Base-by-base conservation (phyloP, 2,113 vertebrate species). In the Cyanoliseus patagonus region DNA sequence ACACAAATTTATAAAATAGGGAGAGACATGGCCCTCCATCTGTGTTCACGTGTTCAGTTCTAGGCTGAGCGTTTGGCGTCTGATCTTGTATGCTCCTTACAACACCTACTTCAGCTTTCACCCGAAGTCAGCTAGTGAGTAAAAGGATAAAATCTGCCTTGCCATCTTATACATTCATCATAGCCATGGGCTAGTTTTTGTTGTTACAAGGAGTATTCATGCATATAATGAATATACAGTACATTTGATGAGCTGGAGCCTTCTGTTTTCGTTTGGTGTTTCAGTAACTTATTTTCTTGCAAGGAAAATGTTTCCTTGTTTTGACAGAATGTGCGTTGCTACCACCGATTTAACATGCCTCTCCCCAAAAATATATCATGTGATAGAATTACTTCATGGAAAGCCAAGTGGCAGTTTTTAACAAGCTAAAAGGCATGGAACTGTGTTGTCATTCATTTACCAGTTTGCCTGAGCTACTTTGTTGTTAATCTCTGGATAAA, bases 161-260 rank as follows among this genome's bases (percentile, higher is more conserved):
- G 49, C 78, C 19, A 11, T 87, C 87, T 94, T 90, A 41, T 39
- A 31, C 37, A 90, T 91, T 51, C 81, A 66, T 77, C 53, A 57
- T 49, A 91, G 86, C 92, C 83, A 88, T 27, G 6, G 72, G 90
- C 80, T 95, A 81, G 91, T 79, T 92, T 77, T 89, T 95, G 83
- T 93, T 97, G 75, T 95, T 96, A 62, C 1, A 4, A 46, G 42
- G 31, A 67, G 68, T 35, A 73, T 72, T 82, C 85, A 39, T 75
- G 82, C 69, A n/a, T 68, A 47, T 74, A 81, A 86, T 80, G 62
- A 80, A 47, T 31, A 55, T 62, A 64, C 51, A 44, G 46, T 51
- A 66, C 42, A 59, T 83, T 18, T 25, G 46, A 59, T 63, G 80
- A 94, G 77, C 92, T 42, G 44, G 53, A 94, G 85, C 85, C 80